phyloP scores from a whole-genome alignment of 2,113 vertebrate species.

The Phylloscopus trochiloides region DNA sequence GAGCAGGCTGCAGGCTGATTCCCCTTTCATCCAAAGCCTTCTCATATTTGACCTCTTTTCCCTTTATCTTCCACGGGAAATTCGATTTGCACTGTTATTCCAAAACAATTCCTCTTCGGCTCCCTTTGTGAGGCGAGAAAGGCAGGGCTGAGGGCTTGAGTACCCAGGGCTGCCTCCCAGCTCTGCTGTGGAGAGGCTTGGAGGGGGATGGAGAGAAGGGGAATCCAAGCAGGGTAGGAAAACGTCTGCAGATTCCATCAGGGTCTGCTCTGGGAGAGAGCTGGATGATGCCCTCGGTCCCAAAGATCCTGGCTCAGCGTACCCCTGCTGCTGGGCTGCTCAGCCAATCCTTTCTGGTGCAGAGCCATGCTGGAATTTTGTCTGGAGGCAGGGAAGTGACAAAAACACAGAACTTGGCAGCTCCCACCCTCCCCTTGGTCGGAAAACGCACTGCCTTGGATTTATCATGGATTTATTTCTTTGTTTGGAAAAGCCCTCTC shows the following conservation, averaged over 20 bases:
- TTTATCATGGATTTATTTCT: fast-evolving
- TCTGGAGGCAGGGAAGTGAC: not conserved
- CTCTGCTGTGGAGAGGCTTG: not conserved
- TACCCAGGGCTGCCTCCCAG: not conserved
- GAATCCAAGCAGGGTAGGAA: not conserved
- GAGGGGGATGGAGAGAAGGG: not conserved
- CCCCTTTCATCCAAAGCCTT: constrained; percentile 45
- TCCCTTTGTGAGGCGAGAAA: not conserved
- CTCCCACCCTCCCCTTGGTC: not conserved
- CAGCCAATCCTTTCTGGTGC: not conserved
- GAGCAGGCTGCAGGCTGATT: not conserved
- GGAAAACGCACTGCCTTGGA: fast-evolving
- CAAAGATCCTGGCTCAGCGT: not conserved
- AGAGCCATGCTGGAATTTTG: not conserved
- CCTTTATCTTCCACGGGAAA: constrained; percentile 1
- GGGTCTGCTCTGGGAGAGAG: not conserved
- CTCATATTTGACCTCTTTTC: constrained; percentile 18
- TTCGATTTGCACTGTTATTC: constrained; percentile 55
- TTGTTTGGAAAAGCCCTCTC: not conserved
- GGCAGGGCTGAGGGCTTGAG: not conserved
- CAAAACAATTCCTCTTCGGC: constrained; percentile 38
- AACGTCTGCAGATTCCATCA: not conserved
- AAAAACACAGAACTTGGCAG: fast-evolving
- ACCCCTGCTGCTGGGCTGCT: not conserved
- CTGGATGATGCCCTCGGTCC: not conserved